Base-by-base conservation (phyloP, 2,888 invertebrate species). In the Steinernema scapterisci region DNA sequence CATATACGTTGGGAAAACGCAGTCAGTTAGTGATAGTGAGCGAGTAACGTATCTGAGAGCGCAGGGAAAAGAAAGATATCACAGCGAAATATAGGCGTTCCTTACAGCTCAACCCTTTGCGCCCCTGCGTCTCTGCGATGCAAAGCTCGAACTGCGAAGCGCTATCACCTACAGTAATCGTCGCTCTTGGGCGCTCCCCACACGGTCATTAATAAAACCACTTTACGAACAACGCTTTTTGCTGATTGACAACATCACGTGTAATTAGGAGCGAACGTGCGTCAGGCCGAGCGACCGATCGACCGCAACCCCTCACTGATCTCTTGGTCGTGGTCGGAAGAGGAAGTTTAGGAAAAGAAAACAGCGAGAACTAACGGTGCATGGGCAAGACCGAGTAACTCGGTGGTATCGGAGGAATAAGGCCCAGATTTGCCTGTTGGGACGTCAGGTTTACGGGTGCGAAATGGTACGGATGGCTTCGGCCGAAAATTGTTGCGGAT, bases 1-100 rank as follows among this genome's bases (percentile, higher is more conserved):
- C 31, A 63, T 63, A 54, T 54, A 63, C 16, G 63, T 31, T 38
- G 63, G 38, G 31, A 63, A 63, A 63, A 63, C 31, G 63, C 63
- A 16, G 31, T 27, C 63, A 63, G 63, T 31, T 27, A 31, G 63
- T 63, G 63, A 63, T 63, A 63, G 63, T 52, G 52, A 23, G 52
- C 23, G 52, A 52, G 52, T 31, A 63, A 63, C 63, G 63, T 38
- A 63, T 63, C 31, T 63, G 31, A 63, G 63, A 63, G 63, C 63
- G 63, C 31, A 63, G 27, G 63, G 31, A 25, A 63, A 63, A 31
- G 63, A 63, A 63, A 31, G 63, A 63, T 63, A 63, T 63, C 63
- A 63, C 63, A 63, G 16, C 63, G 63, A 63, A 63, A 63, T 63
- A 63, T 63, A 63, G 63, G 63, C 63, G 63, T 63, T 63, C 63